phyloP scores from a whole-genome alignment of 2,797 vertebrate genomes.

The Coranthus polyacanthus region DNA sequence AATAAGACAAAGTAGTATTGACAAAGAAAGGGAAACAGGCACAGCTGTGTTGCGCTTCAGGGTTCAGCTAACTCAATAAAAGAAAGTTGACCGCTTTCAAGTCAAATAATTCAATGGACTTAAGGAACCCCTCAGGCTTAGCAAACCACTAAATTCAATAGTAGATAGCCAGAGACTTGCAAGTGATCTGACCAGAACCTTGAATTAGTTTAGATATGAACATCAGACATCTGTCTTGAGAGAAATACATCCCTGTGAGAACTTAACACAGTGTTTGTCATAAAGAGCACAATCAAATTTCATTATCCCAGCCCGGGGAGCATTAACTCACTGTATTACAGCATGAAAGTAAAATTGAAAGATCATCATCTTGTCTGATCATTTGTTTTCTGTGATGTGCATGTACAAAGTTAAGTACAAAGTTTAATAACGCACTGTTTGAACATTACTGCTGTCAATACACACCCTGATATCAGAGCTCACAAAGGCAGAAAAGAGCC shows the following conservation, averaged over 20 bases:
- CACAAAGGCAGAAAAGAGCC: not conserved
- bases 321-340: conserved; percentile 16
- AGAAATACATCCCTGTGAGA: conserved; percentile 29
- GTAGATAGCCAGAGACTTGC: conserved; percentile 66
- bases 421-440: conserved; percentile 8
- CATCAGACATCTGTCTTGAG: conserved; percentile 44
- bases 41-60: conserved; percentile 59
- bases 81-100: conserved; percentile 81
- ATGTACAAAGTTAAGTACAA: not conserved
- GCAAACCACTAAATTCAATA: conserved; percentile 76
- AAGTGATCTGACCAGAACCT: conserved; percentile 70
- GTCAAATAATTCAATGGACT: conserved; percentile 82
- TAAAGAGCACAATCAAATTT: conserved; percentile 34
- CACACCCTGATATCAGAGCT: conserved; percentile 13
- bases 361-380: not conserved
- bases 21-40: conserved; percentile 68
- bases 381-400: conserved; percentile 15
- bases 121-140: conserved; percentile 76
- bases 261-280: conserved; percentile 38
- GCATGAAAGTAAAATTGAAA: conserved; percentile 17
- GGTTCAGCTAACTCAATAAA: conserved; percentile 79
- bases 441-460: conserved; percentile 30
- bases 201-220: conserved; percentile 69
- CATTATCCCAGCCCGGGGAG: conserved; percentile 20
- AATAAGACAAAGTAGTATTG: conserved; percentile 68